Evolutionary conservation across 2,113 vertebrate species (phyloP).

Genomic region (Odobenus rosmarus): DNA sequence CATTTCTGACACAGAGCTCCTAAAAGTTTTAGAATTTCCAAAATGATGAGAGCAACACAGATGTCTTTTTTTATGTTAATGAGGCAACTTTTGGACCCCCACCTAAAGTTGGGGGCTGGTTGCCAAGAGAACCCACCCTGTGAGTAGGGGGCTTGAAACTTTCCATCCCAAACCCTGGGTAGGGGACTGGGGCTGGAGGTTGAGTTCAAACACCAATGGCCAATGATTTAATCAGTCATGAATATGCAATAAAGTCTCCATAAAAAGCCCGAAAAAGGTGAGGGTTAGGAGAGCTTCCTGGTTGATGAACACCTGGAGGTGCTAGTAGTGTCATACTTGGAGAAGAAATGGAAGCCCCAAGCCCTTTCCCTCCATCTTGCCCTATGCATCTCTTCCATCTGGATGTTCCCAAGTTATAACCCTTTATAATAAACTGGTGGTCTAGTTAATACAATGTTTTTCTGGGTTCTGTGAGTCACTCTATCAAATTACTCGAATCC

Average conservation of each 20-base stretch:
- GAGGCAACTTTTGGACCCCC: background rate
- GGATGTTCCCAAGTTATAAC: background rate
- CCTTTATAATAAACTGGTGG: background rate
- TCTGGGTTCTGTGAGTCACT: background rate
- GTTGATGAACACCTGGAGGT: background rate
- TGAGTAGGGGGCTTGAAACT: background rate
- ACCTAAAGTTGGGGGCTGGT: background rate
- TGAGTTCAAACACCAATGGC: background rate
- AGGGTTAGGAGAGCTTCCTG: background rate
- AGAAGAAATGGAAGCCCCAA: background rate
- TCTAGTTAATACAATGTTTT: background rate
- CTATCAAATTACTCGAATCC: background rate
- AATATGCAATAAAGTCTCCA: background rate
- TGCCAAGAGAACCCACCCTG: background rate
- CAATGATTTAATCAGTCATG: background rate
- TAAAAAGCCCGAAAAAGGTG: background rate
- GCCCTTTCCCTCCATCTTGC: background rate
- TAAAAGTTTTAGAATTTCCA: background rate
- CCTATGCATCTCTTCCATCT: background rate
- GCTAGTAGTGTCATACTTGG: background rate
- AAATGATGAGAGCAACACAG: background rate
- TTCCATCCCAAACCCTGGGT: background rate
- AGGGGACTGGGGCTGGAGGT: background rate
- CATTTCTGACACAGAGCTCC: background rate
- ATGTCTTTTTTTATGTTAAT: background rate